These are phyloP conservation scores for Ceratosolen fusciceps DNA, from an alignment of 1,140 invertebrate species.

Conservation along the genomic window DNA sequence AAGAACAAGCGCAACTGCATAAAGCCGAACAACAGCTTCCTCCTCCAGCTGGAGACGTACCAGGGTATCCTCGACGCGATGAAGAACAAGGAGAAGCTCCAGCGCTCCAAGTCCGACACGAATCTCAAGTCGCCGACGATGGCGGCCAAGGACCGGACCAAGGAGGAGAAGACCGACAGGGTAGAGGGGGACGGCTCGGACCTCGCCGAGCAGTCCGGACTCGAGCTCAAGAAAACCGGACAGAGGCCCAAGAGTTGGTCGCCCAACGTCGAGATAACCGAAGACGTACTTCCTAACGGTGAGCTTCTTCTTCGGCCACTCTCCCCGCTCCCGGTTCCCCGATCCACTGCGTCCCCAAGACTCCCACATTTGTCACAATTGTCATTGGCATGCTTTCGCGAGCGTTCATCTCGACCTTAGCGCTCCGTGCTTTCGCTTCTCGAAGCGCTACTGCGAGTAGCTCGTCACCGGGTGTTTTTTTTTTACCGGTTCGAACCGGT, in stretches of 20 bases:
- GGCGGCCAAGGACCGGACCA: conserved; percentile 63
- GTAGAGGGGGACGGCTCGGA: conserved; percentile 49
- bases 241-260: conserved; percentile 86
- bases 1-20: conserved; percentile 92
- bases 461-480: too few species aligned
- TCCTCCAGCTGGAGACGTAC: conserved; percentile 94
- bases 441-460: too few species aligned
- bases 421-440: too few species aligned
- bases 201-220: conserved; percentile 54
- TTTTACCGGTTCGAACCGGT: too few species aligned
- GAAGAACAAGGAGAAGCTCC: conserved; percentile 93
- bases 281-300: conserved; percentile 73
- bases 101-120: conserved; percentile 93
- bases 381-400: too few species aligned
- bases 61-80: conserved; percentile 96
- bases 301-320: not conserved
- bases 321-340: too few species aligned
- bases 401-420: too few species aligned
- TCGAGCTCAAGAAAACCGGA: conserved; percentile 64
- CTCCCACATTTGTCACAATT: too few species aligned
- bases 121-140: conserved; percentile 82
- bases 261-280: conserved; percentile 78
- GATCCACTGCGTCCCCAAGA: too few species aligned
- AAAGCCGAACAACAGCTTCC: conserved; percentile 95
- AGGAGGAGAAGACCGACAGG: conserved; percentile 61